Base-by-base conservation (phyloP, 2,888 invertebrate species). In the Cataglyphis altisquamis region DNA sequence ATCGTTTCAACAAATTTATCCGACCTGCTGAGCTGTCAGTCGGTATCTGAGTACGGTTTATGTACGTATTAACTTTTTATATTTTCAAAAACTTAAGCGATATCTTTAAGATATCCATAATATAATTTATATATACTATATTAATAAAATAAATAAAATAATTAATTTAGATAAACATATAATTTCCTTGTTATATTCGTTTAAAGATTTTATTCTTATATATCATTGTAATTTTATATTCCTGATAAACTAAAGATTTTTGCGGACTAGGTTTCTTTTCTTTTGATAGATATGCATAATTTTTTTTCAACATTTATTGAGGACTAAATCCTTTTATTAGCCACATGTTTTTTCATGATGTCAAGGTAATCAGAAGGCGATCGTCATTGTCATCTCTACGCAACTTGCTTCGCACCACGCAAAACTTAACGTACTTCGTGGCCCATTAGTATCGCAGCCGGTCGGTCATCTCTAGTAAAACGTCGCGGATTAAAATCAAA, bases 401-500 rank as follows among this genome's bases (percentile, higher is more conserved):
- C 32, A 68, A 18, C 32, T 41, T 57, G 2, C 10, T 57, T 67
- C 41, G 55, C 15, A 57, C 18, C 15, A 15, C 25, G 29, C 64
- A 52, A 78, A 41, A 21, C 57, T 32, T 21, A 10, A 78, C 45
- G 45, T 25, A 68, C 57, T 68, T 78, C 36, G 60, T 60, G 70
- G 36, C 25, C 36, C 55, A 60, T 85, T 85, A 85, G 82, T 82
- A 78, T 68, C 62, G 68, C 60, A 55, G 21, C 39, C 45, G 52
- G 82, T 48, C 41, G 68, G 41, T 21, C 77, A 45, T 62, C 48
- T 63, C 62, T 39, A 41, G 41, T 32, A n/a, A n/a, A 41, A 77
- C 55, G 41, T 78, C 60, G 83, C 72, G 41, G 75, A 86, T 86
- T 83, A 83, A 86, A 86, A 86, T 81, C 62, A 82, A 86, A 85